phyloP scores from a whole-genome alignment of 2,888 invertebrate genomes.

The Petrolisthes cinctipes region DNA sequence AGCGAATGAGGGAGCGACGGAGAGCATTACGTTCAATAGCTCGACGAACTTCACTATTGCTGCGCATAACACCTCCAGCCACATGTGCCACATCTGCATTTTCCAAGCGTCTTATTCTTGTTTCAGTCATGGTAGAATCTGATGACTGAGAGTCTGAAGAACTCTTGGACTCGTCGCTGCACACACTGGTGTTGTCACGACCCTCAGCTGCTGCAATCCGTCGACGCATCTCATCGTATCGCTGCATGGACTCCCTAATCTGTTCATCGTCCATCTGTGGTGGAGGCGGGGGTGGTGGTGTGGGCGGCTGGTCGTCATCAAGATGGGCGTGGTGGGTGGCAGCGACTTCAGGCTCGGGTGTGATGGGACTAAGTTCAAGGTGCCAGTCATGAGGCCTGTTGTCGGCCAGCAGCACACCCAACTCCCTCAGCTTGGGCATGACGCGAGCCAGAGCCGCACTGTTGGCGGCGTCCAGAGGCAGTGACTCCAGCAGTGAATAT shows the following conservation, averaged over 20 bases:
- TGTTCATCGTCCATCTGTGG: conserved; percentile 65
- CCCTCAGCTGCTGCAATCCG: conserved; percentile 62
- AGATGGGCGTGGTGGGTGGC: background rate
- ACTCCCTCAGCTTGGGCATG: conserved; percentile 53
- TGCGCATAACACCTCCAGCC: conserved; percentile 66
- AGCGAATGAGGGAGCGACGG: conserved; percentile 81
- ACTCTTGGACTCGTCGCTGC: conserved; percentile 64
- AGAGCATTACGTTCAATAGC: conserved; percentile 88
- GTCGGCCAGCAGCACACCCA: conserved; percentile 51
- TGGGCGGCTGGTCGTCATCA: conserved; percentile 21
- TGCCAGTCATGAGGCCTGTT: conserved; percentile 51
- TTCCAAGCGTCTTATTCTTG: conserved; percentile 58
- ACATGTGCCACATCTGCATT: conserved; percentile 62
- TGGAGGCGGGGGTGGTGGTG: conserved; percentile 28
- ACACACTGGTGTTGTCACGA: conserved; percentile 58
- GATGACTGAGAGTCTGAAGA: conserved; percentile 61
- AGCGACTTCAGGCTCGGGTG: conserved; percentile 33
- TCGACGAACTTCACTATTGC: conserved; percentile 74
- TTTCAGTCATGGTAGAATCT: conserved; percentile 62
- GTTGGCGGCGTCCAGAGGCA: conserved; percentile 52
- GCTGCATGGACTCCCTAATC: conserved; percentile 61
- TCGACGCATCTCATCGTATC: conserved; percentile 64
- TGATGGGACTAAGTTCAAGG: conserved; percentile 51
- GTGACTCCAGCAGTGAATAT: conserved; percentile 57
- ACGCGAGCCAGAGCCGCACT: conserved; percentile 47